phyloP scores from a whole-genome alignment of 1,140 invertebrate genomes.

The Zaprionus ornatus region DNA sequence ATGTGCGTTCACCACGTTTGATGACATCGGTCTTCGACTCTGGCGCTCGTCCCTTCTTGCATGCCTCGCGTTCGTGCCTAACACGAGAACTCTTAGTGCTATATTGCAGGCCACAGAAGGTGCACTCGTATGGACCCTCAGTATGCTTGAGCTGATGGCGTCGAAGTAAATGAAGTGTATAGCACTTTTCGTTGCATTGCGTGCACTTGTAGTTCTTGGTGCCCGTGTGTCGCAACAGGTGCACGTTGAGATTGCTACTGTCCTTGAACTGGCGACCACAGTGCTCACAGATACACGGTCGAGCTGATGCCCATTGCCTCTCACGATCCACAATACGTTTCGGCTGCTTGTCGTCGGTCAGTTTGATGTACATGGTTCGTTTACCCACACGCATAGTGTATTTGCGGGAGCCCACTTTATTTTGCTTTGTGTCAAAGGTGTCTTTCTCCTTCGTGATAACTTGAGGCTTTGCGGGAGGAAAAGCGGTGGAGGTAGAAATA shows the following conservation, averaged over 20 bases:
- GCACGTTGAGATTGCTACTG: constrained; percentile 65
- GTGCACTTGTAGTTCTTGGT: constrained; percentile 69
- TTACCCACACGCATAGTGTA: constrained; percentile 69
- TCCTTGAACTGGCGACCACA: constrained; percentile 67
- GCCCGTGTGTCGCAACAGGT: constrained; percentile 64
- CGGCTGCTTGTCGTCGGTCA: constrained; percentile 62
- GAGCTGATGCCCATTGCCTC: constrained; percentile 42
- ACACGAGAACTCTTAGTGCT: constrained; percentile 71
- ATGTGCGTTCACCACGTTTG: constrained; percentile 69
- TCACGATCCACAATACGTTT: constrained; percentile 69
- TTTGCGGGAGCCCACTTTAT: constrained; percentile 21
- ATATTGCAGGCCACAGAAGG: constrained; percentile 66
- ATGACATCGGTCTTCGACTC: constrained; percentile 69
- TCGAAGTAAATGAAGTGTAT: constrained; percentile 60
- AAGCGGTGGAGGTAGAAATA: neutral
- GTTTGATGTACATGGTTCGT: constrained; percentile 61
- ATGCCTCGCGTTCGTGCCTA: constrained; percentile 66
- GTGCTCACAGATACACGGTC: constrained; percentile 70
- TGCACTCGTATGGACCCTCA: constrained; percentile 66
- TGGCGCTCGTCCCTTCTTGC: constrained; percentile 70
- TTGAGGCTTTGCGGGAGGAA: neutral
- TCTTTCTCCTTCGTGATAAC: neutral
- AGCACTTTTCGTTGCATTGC: constrained; percentile 65
- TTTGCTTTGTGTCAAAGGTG: neutral
- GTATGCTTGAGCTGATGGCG: constrained; percentile 68